Percentiles rank a stretch among this genome's conserved stretches.
phyloP scores from a whole-genome alignment of 2,113 vertebrate species.

The Geothlypis trichas region DNA sequence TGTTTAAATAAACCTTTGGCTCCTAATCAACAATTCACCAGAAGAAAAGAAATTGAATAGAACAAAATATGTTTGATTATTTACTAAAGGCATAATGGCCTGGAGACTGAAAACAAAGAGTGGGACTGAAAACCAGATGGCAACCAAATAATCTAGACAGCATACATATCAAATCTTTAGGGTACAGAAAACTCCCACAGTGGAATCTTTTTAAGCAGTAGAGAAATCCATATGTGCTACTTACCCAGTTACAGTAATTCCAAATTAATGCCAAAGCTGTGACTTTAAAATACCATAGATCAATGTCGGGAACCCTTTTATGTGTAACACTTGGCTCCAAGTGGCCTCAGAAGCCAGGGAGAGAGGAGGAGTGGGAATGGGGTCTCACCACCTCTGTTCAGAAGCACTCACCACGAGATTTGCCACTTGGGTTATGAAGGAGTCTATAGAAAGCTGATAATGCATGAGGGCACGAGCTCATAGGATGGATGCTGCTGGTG shows the following conservation, averaged over 20 bases:
- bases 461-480: neutral
- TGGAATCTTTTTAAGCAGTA: neutral
- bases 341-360: neutral
- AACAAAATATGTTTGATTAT: constrained; percentile 47
- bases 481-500: neutral
- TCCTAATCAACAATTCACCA: constrained; percentile 38
- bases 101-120: constrained; percentile 59
- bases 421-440: neutral
- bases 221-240: neutral
- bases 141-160: neutral
- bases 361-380: neutral
- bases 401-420: neutral
- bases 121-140: constrained; percentile 36
- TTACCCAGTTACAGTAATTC: neutral
- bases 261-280: neutral
- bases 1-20: constrained; percentile 62
- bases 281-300: neutral
- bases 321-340: neutral
- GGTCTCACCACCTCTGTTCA: neutral
- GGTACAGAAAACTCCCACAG: constrained; percentile 2
- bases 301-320: neutral
- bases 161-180: neutral
- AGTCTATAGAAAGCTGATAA: neutral
- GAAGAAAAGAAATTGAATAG: constrained; percentile 53
- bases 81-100: constrained; percentile 47